Base-by-base conservation (phyloP, 2,113 vertebrate species). In the Tyto alba region DNA sequence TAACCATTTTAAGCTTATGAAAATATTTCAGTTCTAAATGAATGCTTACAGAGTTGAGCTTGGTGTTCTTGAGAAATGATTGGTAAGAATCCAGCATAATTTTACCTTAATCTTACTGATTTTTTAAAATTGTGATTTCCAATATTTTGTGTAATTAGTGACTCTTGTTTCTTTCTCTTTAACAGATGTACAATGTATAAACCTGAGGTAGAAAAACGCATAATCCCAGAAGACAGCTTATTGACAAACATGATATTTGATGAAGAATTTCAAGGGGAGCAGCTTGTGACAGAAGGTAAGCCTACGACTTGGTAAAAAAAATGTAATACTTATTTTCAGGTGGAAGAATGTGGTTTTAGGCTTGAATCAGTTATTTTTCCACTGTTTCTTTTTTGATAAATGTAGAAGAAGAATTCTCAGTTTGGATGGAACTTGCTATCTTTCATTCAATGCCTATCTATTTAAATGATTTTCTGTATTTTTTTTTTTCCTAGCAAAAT, bases 231-330 rank as follows among this genome's bases (percentile, higher is more conserved):
- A 81, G 98, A 98, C 67, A 99, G 98, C 60, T 93, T 99, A 59
- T 77, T 99, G 60, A 99, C 96, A 96, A 98, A 94, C 4, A 64
- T 99, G 4, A 91, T 98, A 25, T 99, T 99, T 97, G 97, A 98
- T 90, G 99, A 99, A 96, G 97, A 95, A 85, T 99, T 99, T 97
- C 96, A 98, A 68, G 98, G 99, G 72, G 99, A 99, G 76, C 98
- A 99, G 38, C 88, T 96, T 23, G 96, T 99, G 68, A 97, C 97
- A 75, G 99, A 99, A 97, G 97, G 99, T 99, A 97, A 93, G 45
- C 47, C 29, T 47, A 18, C 43, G 21, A 45, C 47, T 77, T 56
- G 7, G 32, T 75, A 23, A 53, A 83, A 71, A 75, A 84, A 62
- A 43, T 5, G 3, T 47, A 53, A 11, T 82, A 22, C 16, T 72